A percentile compares a stretch with the other conserved stretches of the same genome.
Conservation (phyloP, 2,797 vertebrate genomes). For the Natrix natrix region DNA sequence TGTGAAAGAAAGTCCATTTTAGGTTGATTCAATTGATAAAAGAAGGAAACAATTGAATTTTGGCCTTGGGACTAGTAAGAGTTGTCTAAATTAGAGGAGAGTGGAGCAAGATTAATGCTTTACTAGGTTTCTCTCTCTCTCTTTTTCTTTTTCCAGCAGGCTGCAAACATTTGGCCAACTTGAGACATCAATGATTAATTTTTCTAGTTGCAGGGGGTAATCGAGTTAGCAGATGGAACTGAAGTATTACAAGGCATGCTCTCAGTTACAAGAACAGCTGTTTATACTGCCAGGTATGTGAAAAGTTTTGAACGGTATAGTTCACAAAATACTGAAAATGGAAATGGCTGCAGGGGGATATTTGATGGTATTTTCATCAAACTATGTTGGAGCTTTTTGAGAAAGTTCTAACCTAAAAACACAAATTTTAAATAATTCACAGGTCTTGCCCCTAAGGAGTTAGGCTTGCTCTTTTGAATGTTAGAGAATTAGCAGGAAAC, state of each 20-base stretch:
- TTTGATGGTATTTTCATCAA: constrained; percentile 25
- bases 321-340: constrained; percentile 17
- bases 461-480: neutral
- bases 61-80: constrained; percentile 59
- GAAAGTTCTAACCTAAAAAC: constrained; percentile 11
- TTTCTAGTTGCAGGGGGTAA: constrained; percentile 65
- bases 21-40: constrained; percentile 47
- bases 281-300: constrained; percentile 50
- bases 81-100: constrained; percentile 59
- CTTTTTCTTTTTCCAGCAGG: constrained; percentile 55
- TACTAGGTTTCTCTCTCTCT: constrained; percentile 44
- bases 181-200: constrained; percentile 62
- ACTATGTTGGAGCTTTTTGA: neutral
- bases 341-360: constrained; percentile 5
- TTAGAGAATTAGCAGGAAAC: neutral
- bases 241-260: constrained; percentile 62
- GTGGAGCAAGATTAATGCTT: constrained; percentile 63
- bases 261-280: constrained; percentile 45
- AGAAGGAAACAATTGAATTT: constrained; percentile 50
- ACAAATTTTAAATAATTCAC: neutral
- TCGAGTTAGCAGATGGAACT: constrained; percentile 60
- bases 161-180: constrained; percentile 62
- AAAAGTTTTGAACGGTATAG: constrained; percentile 20
- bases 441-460: neutral
- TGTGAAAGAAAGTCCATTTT: constrained; percentile 49